These are phyloP conservation scores for Yponomeuta evonymella DNA, from an alignment of 2,888 invertebrate species.

Conservation along the genomic window DNA sequence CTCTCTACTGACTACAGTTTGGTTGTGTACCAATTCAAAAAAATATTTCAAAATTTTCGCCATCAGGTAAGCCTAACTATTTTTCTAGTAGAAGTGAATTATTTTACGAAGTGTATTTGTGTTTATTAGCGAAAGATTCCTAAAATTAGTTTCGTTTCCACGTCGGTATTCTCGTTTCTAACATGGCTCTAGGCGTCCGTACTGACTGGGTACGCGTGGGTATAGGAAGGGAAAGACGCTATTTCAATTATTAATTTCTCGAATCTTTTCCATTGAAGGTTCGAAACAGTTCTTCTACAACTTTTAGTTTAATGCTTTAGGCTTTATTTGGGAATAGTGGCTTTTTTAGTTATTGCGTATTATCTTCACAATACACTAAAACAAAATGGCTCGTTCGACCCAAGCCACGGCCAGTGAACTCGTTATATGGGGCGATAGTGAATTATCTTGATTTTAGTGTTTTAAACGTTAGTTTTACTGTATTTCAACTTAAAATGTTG, in stretches of 20 bases:
- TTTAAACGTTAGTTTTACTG: conserved; percentile 16
- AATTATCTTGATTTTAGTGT: conserved; percentile 29
- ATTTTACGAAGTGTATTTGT: conserved; percentile 51
- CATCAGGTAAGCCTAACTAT: conserved; percentile 69
- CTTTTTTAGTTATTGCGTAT: conserved; percentile 69
- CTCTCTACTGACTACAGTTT: conserved; percentile 75
- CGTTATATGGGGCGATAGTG: conserved; percentile 67
- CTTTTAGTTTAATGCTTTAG: conserved; percentile 55
- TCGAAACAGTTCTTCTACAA: conserved; percentile 69
- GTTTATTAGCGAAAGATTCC: conserved; percentile 45
- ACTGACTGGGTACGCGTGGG: conserved; percentile 73
- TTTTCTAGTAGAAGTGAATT: conserved; percentile 53
- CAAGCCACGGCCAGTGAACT: conserved; percentile 74
- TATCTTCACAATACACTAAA: conserved; percentile 72
- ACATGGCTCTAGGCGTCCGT: conserved; percentile 71
- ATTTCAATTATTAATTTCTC: conserved; percentile 74
- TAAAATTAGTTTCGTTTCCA: conserved; percentile 60
- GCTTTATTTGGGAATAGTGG: conserved; percentile 66
- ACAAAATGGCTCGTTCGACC: conserved; percentile 76
- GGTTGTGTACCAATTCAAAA: conserved; percentile 75
- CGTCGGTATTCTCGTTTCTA: conserved; percentile 73
- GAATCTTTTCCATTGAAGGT: conserved; percentile 64
- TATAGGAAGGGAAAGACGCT: conserved; percentile 62
- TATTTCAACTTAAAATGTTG: conserved; percentile 21
- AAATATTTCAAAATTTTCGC: conserved; percentile 75